Evolutionary conservation across 2,888 invertebrate species (phyloP), one percentile per base, ranked within the genome.

Genomic region (Trichopoda pennipes): DNA sequence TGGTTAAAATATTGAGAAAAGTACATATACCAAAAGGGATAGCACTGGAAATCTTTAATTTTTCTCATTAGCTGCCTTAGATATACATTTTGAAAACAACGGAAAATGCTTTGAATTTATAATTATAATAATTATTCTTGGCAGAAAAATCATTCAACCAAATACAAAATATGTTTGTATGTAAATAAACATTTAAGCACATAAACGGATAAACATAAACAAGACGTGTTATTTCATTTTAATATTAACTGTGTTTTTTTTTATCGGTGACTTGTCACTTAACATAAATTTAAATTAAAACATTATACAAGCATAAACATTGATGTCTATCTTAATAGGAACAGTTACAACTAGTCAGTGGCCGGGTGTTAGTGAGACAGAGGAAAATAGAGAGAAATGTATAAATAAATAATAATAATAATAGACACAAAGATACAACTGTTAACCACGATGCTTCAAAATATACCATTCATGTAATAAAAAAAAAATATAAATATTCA

Each of bases 271-370:
- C 74, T 78, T 81, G 73, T 70, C 78, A 70, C 69, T 78, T 74
- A 64, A 75, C 60, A 82, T 75, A 78, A 82, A 75, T 75, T 82
- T 42, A 78, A 78, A 82, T 82, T 82, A 70, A 75, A 78, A 66
- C 42, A 78, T 82, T 75, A 74, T 82, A 78, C 81, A 78, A 47
- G 60, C 75, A 78, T 78, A 75, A 82, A 75, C 38, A 38, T 69
- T 75, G 55, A 70, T 75, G 53, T 75, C 58, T 78, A 75, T 74
- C 60, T 78, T 58, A 66, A 75, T 66, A 42, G 35, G 61, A 58
- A 47, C 69, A 42, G 32, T 47, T 35, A 49, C 38, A 17, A 47
- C 38, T 10, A 17, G 49, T 35, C 14, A 63, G 14, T n/a, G 32
- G 8, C 7, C 4, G 4, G 28, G 28, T 28, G 28, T 28, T 6